These are phyloP conservation scores for Tiliacea aurago DNA, from an alignment of 2,888 invertebrate species.

Conservation along the genomic window DNA sequence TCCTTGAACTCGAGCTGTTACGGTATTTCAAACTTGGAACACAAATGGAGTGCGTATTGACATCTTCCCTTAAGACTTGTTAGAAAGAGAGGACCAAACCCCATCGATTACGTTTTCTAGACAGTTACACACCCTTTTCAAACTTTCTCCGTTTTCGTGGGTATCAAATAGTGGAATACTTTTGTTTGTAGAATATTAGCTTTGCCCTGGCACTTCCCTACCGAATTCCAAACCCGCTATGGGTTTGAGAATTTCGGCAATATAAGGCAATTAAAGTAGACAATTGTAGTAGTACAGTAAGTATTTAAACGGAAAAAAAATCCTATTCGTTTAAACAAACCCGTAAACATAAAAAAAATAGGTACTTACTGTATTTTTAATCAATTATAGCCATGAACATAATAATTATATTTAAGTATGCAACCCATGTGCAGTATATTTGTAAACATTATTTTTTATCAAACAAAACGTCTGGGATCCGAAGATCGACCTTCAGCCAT, in stretches of 20 bases:
- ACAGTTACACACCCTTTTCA: conserved; percentile 50
- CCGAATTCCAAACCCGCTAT: conserved; percentile 50
- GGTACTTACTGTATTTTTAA: too few relatives aligned
- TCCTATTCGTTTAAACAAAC: too few relatives aligned
- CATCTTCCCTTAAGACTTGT: not conserved
- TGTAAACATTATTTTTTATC: too few relatives aligned
- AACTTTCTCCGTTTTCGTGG: conserved; percentile 30
- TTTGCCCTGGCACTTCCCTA: conserved; percentile 34
- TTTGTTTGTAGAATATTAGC: conserved; percentile 57
- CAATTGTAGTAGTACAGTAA: too few relatives aligned
- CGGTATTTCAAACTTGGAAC: conserved; percentile 15
- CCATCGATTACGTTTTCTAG: conserved; percentile 34
- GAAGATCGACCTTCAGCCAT: too few relatives aligned
- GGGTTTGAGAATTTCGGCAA: conserved; percentile 53
- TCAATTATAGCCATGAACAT: too few relatives aligned
- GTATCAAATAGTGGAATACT: conserved; percentile 59
- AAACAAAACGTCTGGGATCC: too few relatives aligned
- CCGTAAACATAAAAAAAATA: too few relatives aligned
- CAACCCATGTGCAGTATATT: too few relatives aligned
- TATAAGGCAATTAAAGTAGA: conserved; percentile 41
- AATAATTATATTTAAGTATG: too few relatives aligned
- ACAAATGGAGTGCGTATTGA: not conserved
- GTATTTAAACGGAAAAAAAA: not conserved
- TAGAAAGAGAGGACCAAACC: conserved; percentile 14
- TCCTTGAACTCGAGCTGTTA: conserved; percentile 18